A percentile compares a stretch with the other conserved stretches of the same genome.
Evolutionary conservation across 2,113 vertebrate species (phyloP).

Genomic region (Procavia capensis): DNA sequence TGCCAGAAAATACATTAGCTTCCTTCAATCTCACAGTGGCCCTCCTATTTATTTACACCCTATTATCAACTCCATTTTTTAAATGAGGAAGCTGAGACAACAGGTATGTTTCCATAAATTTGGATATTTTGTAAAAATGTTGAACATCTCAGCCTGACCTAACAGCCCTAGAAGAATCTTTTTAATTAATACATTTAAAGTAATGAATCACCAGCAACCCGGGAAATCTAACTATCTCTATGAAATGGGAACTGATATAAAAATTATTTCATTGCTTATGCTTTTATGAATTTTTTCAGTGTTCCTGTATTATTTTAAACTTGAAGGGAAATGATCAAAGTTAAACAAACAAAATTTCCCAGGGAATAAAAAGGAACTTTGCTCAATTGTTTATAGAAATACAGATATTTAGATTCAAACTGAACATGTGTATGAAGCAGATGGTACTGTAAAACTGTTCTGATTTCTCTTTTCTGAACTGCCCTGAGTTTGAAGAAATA

Average conservation of each 20-base stretch:
- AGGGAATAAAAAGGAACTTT: not conserved
- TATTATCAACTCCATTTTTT: not conserved
- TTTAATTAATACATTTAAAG: too few species aligned
- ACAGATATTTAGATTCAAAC: slow-evolving; percentile 50
- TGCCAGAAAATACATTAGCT: not conserved
- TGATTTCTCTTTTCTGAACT: slow-evolving; percentile 46
- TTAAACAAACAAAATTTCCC: not conserved
- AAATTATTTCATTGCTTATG: not conserved
- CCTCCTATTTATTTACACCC: not conserved
- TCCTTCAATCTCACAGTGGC: not conserved
- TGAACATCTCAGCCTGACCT: too few species aligned
- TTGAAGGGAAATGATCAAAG: not conserved
- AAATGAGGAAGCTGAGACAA: not conserved
- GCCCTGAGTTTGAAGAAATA: slow-evolving; percentile 58
- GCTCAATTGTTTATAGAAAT: slow-evolving; percentile 29
- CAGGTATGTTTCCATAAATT: not conserved
- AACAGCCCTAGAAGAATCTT: too few species aligned
- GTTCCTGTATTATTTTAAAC: not conserved
- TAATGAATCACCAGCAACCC: not conserved
- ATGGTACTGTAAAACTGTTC: slow-evolving; percentile 40
- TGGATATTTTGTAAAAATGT: not conserved
- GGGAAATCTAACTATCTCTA: not conserved
- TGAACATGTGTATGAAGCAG: slow-evolving; percentile 54
- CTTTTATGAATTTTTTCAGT: not conserved
- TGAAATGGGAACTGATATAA: not conserved